A percentile compares a stretch with the other conserved stretches of the same genome.
phyloP scores from a whole-genome alignment of 2,797 vertebrate species.

The Helarctos malayanus region DNA sequence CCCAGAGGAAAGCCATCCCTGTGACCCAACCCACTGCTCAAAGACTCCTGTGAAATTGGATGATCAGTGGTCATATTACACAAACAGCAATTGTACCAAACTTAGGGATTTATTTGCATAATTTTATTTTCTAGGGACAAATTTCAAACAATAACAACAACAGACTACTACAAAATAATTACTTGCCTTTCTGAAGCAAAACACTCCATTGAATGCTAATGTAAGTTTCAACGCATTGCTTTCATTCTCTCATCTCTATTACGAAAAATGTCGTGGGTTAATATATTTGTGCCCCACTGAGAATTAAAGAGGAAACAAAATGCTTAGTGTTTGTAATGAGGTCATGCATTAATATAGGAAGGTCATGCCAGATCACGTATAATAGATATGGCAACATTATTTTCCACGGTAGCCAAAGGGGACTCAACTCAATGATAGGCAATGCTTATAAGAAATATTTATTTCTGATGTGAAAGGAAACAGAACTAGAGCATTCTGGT shows the following conservation, averaged over 20 bases:
- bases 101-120: not conserved
- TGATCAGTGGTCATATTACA: not conserved
- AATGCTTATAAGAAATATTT: conserved; percentile 64
- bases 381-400: conserved; percentile 45
- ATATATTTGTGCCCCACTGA: conserved; percentile 76
- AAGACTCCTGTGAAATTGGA: not conserved
- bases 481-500: not conserved
- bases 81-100: not conserved
- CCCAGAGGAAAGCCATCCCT: not conserved
- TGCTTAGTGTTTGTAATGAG: conserved; percentile 71
- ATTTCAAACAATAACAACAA: conserved; percentile 1
- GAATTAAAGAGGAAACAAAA: conserved; percentile 81
- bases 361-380: conserved; percentile 14
- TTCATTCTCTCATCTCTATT: conserved; percentile 70
- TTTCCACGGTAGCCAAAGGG: conserved; percentile 50
- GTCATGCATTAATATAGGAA: conserved; percentile 64
- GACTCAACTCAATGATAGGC: conserved; percentile 21
- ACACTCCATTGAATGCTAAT: not conserved
- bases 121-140: conserved; percentile 23
- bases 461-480: conserved; percentile 71
- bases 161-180: conserved; percentile 27
- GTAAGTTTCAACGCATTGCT: not conserved
- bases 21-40: not conserved
- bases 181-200: conserved; percentile 54
- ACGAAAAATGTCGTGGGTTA: conserved; percentile 79